Conservation (phyloP, 2,797 vertebrate genomes). For the Dicrostonyx torquatus region DNA sequence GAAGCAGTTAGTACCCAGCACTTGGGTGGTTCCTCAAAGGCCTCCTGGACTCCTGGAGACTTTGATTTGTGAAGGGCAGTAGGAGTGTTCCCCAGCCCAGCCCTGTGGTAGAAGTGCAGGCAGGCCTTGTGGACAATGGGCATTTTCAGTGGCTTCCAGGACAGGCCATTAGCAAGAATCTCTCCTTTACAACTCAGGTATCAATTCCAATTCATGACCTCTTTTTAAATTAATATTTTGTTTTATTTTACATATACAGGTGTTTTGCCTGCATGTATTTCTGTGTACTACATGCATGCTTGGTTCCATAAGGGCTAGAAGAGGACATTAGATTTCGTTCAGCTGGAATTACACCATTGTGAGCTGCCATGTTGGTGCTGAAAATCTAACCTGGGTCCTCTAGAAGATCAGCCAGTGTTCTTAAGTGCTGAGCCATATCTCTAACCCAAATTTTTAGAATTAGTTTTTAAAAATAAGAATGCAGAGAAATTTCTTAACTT, state of each 20-base stretch:
- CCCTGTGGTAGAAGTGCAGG: background rate
- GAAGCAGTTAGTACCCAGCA: background rate
- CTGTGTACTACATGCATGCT: background rate
- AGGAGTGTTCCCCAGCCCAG: rapidly evolving
- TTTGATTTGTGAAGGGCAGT: background rate
- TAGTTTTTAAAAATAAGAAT: background rate
- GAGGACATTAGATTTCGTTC: background rate
- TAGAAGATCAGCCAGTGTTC: background rate
- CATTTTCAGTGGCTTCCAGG: background rate
- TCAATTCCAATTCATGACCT: background rate
- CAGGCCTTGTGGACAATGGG: background rate
- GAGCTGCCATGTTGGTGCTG: background rate
- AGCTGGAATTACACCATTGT: background rate
- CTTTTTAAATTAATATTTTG: background rate
- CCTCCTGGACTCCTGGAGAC: background rate
- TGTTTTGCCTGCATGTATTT: background rate
- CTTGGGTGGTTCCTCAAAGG: background rate
- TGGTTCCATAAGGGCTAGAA: background rate
- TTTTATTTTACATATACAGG: background rate
- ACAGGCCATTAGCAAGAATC: background rate
- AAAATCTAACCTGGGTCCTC: background rate
- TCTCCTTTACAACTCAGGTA: background rate
- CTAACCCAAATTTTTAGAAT: background rate
- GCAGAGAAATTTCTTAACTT: background rate
- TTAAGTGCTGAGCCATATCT: background rate